Evolutionary conservation across 2,888 invertebrate species (phyloP), one percentile per base, ranked within the genome.

Genomic region (Crossocerus cetratus): DNA sequence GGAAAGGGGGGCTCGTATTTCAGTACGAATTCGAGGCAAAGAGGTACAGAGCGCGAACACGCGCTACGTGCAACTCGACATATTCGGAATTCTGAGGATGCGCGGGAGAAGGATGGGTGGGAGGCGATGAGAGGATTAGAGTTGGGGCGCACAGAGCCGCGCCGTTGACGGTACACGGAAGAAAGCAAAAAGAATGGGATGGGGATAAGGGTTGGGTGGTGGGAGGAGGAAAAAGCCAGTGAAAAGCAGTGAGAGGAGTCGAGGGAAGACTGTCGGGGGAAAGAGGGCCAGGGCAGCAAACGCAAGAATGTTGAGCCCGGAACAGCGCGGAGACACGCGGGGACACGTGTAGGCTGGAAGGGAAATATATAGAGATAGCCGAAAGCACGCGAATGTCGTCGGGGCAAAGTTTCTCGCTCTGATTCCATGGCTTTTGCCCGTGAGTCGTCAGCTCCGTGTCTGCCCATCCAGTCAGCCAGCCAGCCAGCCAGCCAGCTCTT

Each of bases 311-410:
- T 85, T 84, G 85, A 87, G 88, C 83, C 84, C 84, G 84, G 77
- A 81, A 81, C 81, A 82, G 81, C 80, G 78, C 74, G 68, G 86
- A 86, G 87, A 88, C 86, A 86, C 82, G 87, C 80, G 84, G 85
- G 80, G 88, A 88, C 89, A 89, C 86, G 88, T 88, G 89, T 89
- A 88, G 85, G 82, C 83, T 86, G 83, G 84, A 86, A 84, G 84
- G 84, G 67, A 75, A 79, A 78, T 80, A 80, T 80, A 82, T 79
- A 76, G 74, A 74, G 79, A 81, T 71, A 72, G 64, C 72, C 71
- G 69, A 81, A 78, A 82, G 71, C 84, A 74, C 77, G 78, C 76
- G 69, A 82, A 72, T 77, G 73, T 69, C 59, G 57, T 59, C 53
- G 55, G 68, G 59, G 8, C 32, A 32, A 32, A 54, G 60, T 75